Evolutionary conservation across 2,113 vertebrate genomes (phyloP).

Genomic region (Onychostoma macrolepis): DNA sequence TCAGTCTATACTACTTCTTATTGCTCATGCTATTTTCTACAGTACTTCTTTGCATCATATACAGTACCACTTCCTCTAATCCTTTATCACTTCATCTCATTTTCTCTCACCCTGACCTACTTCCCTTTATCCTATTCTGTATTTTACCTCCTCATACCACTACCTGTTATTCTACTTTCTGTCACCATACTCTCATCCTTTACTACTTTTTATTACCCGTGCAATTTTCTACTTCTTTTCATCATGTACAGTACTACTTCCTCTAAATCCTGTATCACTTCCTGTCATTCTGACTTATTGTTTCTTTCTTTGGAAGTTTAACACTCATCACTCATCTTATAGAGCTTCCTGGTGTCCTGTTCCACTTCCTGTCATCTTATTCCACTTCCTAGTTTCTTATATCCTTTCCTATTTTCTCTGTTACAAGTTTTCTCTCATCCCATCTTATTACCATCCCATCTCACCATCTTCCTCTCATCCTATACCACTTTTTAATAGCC

Average conservation of each 20-base stretch:
- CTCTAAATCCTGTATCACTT: too few relatives aligned
- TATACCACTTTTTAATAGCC: not conserved
- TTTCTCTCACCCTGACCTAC: not conserved
- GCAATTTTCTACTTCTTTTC: too few relatives aligned
- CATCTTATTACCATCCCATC: not conserved
- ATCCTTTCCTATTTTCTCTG: not conserved
- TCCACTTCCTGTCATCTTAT: not conserved
- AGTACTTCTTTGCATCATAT: not conserved
- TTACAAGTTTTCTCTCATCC: not conserved
- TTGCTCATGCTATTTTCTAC: not conserved
- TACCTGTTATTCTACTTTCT: not conserved
- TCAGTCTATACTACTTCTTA: not conserved
- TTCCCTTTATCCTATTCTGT: not conserved
- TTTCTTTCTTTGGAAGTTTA: too few relatives aligned
- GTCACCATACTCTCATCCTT: not conserved
- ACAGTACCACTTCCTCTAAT: not conserved
- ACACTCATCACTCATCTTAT: not conserved
- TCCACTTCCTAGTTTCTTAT: not conserved
- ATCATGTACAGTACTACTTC: too few relatives aligned
- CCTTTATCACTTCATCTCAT: not conserved
- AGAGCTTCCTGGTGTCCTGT: not conserved
- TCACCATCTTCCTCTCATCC: not conserved
- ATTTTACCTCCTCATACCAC: not conserved
- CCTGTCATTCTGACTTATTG: not conserved
- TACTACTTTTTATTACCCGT: not conserved